Evolutionary conservation across 2,113 vertebrate species (phyloP), one percentile per base, ranked within the genome.

Genomic region (Phoenicopterus ruber): DNA sequence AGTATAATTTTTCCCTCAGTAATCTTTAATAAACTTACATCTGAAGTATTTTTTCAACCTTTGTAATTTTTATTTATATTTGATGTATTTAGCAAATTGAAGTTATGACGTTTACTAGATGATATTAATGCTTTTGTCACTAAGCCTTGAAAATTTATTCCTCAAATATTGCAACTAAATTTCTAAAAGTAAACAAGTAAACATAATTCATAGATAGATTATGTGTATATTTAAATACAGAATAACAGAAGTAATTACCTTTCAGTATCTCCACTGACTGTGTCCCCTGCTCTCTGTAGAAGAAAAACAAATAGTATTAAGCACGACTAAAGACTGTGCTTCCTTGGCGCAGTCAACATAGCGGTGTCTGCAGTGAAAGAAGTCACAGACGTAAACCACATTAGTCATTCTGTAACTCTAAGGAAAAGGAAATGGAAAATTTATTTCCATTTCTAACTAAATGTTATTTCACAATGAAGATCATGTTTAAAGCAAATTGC

Each of bases 211-310:
- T 20, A 50, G n/a, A 32, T 31, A 63, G 4, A 19, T 42, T 9
- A 47, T 7, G 11, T 4, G 44, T n/a, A 19, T 20, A 66, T 42
- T 70, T 42, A 85, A 93, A n/a, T 26, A n/a, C 5, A 63, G 22
- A 80, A 55, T 47, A 87, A 62, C 4, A 94, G 86, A 82, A 86
- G 17, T 15, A 47, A 62, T 98, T 97, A 98, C 98, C 98, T 98
- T 97, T 98, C 98, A 38, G 98, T 96, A 47, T 98, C 98, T 93
- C 98, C 98, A 34, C 97, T 94, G 86, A 98, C 96, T 36, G 98
- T 90, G 93, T 98, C 98, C 66, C 98, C 97, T 86, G 98, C 96
- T 97, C 98, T 98, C 98, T 98, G 98, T 10, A 85, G 96, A 91
- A 94, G 90, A 78, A 96, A 93, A 96, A 80, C 65, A 83, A 95